A percentile compares a stretch with the other conserved stretches of the same genome.
phyloP scores from a whole-genome alignment of 2,888 invertebrate species.

The Sphaerophoria rueppellii region DNA sequence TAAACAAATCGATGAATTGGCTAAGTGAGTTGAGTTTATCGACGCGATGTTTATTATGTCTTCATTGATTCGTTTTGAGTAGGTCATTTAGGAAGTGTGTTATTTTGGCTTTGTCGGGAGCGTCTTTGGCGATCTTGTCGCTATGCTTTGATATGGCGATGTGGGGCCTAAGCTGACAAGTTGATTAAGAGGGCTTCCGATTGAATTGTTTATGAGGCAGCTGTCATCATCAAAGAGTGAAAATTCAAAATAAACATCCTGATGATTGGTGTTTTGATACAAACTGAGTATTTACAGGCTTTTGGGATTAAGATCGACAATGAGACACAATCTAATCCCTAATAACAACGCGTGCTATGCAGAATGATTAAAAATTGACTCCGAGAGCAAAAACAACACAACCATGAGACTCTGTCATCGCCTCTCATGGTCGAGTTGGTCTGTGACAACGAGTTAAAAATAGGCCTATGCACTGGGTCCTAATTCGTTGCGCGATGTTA shows the following conservation, averaged over 20 bases:
- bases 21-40: constrained; percentile 67
- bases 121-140: neutral
- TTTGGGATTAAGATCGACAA: too few relatives aligned
- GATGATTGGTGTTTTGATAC: neutral
- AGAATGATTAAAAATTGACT: too few relatives aligned
- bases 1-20: constrained; percentile 67
- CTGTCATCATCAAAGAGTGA: constrained; percentile 17
- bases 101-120: constrained; percentile 42
- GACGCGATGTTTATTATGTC: constrained; percentile 51
- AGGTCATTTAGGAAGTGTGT: constrained; percentile 50
- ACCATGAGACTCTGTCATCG: constrained; percentile 47
- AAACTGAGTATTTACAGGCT: too few relatives aligned
- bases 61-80: constrained; percentile 52
- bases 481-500: constrained; percentile 60
- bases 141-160: constrained; percentile 32
- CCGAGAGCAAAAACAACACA: neutral
- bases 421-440: constrained; percentile 47
- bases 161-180: neutral
- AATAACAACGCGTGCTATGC: too few relatives aligned
- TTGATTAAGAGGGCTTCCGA: constrained; percentile 6
- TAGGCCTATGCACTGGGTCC: constrained; percentile 5
- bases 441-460: neutral
- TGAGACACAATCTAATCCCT: too few relatives aligned
- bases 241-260: neutral
- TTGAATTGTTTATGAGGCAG: constrained; percentile 26